These are phyloP conservation scores for Rhinella marina DNA, from an alignment of 2,797 vertebrate species.

Conservation along the genomic window DNA sequence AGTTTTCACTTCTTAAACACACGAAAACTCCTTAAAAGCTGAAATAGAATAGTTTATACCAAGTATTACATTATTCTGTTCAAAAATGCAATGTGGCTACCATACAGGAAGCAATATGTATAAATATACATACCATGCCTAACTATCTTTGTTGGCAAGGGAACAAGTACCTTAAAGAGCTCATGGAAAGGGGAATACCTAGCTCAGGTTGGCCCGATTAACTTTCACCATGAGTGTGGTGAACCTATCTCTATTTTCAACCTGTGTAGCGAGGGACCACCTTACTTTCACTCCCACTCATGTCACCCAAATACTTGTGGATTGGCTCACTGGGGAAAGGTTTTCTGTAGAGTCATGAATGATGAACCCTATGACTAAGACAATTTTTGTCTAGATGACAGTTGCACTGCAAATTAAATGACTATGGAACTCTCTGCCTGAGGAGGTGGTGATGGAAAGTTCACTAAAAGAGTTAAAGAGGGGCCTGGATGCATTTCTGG, in stretches of 20 bases:
- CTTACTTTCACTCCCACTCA: too few species aligned
- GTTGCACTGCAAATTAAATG: too few species aligned
- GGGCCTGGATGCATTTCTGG: too few species aligned
- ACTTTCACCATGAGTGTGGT: not conserved
- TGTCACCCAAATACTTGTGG: not conserved
- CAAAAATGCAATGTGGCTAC: not conserved
- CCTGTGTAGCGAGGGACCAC: too few species aligned
- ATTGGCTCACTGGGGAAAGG: not conserved
- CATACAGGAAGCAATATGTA: not conserved
- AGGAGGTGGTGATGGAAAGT: too few species aligned
- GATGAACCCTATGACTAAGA: too few species aligned
- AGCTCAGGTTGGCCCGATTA: not conserved
- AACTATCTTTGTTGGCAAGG: slow-evolving; percentile 1
- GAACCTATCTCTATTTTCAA: not conserved
- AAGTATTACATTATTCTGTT: slow-evolving; percentile 16
- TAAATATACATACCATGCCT: not conserved
- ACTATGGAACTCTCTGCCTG: too few species aligned
- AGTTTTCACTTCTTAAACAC: slow-evolving; percentile 29
- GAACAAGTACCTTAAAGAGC: not conserved
- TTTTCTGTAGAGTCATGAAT: not conserved
- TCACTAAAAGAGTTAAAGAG: too few species aligned
- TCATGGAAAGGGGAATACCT: not conserved
- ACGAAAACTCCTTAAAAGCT: slow-evolving; percentile 14
- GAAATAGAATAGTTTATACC: slow-evolving; percentile 30
- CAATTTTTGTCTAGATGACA: too few species aligned